Base-by-base conservation (phyloP, 1,140 invertebrate species). In the Stenopsyche tienmushanensis region DNA sequence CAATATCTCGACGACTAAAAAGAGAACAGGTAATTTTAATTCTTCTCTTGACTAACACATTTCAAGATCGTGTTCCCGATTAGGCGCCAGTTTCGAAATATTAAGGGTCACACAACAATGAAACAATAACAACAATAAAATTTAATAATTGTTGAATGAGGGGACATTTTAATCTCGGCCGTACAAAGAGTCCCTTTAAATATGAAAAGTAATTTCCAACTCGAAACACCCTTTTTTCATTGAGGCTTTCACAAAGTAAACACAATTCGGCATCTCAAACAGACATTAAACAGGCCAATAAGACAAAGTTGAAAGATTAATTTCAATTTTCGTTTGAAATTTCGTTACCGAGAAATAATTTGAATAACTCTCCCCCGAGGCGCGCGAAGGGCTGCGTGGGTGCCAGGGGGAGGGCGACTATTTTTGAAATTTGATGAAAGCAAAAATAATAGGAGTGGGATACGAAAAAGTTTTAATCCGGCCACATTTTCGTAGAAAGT, bases 281-380 rank as follows among this genome's bases (percentile, higher is more conserved):
- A 17, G 39, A 57, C 39, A 17, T 34, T 34, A 34, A 57, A 23
- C 18, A 17, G 24, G 24, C 54, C 63, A 26, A 58, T 58, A 34
- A 20, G 15, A 64, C 41, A 49, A 65, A 65, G 52, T 63, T 58
- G 60, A 52, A 50, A 49, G 55, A 67, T 67, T 63, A 67, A 67
- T 67, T 67, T 62, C 59, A 67, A 67, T 67, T 67, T 64, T 64
- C 66, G 59, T 67, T 67, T 34, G 44, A 58, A 65, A 57, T 42
- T 29, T 17, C 34, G 54, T 57, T 57, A 57, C 54, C 54, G 54
- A 13, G 54, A n/a, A 57, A 42, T 42, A 57, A 57, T 57, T 57
- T 57, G 39, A 57, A 39, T 57, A 57, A 50, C 24, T 57, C 23
- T 34, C 7, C 20, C 34, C 20, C 24, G 17, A 2, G 25, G 7